Conservation (phyloP, 2,113 vertebrate genomes). For the Antechinus flavipes region DNA sequence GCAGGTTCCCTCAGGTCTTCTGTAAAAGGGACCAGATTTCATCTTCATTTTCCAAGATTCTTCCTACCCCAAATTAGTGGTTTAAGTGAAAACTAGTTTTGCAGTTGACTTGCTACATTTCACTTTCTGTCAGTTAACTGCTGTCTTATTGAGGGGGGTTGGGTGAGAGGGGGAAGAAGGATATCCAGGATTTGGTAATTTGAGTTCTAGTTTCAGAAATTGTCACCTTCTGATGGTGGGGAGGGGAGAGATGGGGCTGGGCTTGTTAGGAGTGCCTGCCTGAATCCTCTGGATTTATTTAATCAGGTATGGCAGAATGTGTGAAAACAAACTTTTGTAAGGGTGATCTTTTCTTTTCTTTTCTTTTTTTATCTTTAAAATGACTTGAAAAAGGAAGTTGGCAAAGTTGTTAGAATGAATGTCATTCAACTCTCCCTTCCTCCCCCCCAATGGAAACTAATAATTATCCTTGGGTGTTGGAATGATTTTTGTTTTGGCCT, state of each 20-base stretch:
- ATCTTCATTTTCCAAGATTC: background rate
- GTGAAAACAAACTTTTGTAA: slow-evolving; percentile 25
- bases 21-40: background rate
- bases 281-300: slow-evolving; percentile 9
- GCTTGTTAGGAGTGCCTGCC: background rate
- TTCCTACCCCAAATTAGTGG: background rate
- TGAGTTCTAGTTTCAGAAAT: background rate
- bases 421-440: background rate
- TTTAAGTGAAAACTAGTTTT: background rate
- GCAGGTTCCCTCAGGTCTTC: too few relatives aligned
- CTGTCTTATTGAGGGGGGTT: background rate
- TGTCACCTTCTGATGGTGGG: background rate
- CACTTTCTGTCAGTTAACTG: background rate
- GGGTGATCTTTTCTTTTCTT: slow-evolving; percentile 1
- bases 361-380: background rate
- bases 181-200: background rate
- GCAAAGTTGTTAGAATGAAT: background rate
- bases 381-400: slow-evolving; percentile 20
- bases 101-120: background rate
- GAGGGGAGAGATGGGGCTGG: background rate
- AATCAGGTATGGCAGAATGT: background rate
- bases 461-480: slow-evolving; percentile 1
- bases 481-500: background rate
- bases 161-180: background rate
- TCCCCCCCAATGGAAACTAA: background rate